Conservation (phyloP, 1,140 invertebrate species). For the Pseudomyrmex sp. region DNA sequence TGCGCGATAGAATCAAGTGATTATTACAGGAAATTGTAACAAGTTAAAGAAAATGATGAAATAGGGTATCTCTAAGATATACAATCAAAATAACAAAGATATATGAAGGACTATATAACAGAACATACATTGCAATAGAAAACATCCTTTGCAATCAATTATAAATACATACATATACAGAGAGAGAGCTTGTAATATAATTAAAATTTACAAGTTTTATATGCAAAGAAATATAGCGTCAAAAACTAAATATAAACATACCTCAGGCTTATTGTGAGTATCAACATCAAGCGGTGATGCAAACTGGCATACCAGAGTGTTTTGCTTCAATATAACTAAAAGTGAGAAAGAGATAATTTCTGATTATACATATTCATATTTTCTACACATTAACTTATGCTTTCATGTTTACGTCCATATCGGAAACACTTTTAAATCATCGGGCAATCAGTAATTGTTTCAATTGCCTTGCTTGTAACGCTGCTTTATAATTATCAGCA, state of each 20-base stretch:
- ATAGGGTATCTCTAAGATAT: no score
- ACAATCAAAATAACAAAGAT: no score
- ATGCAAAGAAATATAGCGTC: neutral
- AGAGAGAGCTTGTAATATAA: neutral
- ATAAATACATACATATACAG: no score
- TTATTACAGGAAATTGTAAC: conserved; percentile 1
- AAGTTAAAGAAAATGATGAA: no score
- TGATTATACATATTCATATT: neutral
- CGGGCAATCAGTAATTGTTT: conserved; percentile 9
- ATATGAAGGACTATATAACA: no score
- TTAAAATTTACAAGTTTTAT: neutral
- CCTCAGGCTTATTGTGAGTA: conserved; percentile 97
- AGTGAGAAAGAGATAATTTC: conserved; percentile 84
- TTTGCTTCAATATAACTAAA: conserved; percentile 96
- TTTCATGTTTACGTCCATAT: no score
- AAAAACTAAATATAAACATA: conserved; percentile 82
- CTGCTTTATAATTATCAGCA: conserved; percentile 24
- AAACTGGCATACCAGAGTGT: conserved; percentile 97
- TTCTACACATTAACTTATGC: no score
- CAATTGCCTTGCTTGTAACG: neutral
- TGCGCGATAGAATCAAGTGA: neutral
- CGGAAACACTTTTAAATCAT: neutral
- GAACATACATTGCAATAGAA: no score
- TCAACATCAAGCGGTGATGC: conserved; percentile 97
- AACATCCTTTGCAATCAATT: no score